Percentiles rank a stretch among this genome's conserved stretches.
Conservation (phyloP, 2,797 vertebrate species). For the Euthynnus affinis region DNA sequence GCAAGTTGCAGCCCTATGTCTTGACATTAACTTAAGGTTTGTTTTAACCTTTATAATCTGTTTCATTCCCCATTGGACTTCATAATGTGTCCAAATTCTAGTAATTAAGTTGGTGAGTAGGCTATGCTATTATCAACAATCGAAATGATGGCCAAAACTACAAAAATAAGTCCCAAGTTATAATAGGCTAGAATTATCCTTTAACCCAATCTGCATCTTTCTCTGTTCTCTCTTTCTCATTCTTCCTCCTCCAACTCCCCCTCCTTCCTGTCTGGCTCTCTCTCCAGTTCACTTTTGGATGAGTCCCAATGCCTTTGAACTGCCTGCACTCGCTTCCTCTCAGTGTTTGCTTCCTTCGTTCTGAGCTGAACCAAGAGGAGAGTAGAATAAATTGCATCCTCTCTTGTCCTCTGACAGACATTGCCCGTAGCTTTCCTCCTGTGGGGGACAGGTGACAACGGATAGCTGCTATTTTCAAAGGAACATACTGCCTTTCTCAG, state of each 20-base stretch:
- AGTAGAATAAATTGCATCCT: slow-evolving; percentile 58
- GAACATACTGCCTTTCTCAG: slow-evolving; percentile 43
- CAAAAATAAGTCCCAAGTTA: slow-evolving; percentile 3
- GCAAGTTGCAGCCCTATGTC: background rate
- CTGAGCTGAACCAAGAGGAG: slow-evolving; percentile 51
- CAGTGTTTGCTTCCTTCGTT: slow-evolving; percentile 57
- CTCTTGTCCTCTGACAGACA: slow-evolving; percentile 66
- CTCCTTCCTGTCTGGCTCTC: slow-evolving; percentile 48
- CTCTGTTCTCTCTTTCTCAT: slow-evolving; percentile 40
- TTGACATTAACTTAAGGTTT: background rate
- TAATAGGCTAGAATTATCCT: slow-evolving; percentile 24
- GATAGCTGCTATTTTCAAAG: slow-evolving; percentile 61
- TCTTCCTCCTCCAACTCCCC: slow-evolving; percentile 44
- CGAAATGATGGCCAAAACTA: background rate
- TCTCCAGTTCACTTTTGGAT: slow-evolving; percentile 53
- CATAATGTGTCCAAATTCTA: background rate
- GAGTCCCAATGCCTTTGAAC: slow-evolving; percentile 64
- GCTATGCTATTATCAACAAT: background rate
- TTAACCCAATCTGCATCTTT: slow-evolving; percentile 44
- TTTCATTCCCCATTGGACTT: background rate
- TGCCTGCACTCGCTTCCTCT: slow-evolving; percentile 47
- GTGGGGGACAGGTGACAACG: slow-evolving; percentile 65
- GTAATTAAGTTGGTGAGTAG: background rate
- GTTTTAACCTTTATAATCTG: background rate
- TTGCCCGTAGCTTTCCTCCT: slow-evolving; percentile 64